A percentile compares a stretch with the other conserved stretches of the same genome.
Conservation (phyloP, 2,888 invertebrate genomes). For the Noctua pronuba region DNA sequence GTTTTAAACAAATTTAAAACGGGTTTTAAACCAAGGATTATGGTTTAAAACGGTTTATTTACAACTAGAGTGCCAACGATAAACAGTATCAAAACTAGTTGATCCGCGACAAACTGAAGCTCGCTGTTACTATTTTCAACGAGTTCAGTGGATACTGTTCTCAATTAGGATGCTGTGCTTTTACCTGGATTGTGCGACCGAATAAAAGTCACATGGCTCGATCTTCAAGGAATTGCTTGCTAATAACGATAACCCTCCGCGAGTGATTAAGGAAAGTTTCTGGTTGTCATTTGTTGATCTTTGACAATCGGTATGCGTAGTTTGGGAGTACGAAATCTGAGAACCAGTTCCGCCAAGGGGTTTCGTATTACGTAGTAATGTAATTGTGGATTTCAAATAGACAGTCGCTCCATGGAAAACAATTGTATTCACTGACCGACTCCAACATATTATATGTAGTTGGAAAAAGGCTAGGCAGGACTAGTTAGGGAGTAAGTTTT, state of each 20-base stretch:
- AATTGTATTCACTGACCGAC: not conserved
- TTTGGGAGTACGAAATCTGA: not conserved
- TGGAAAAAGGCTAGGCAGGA: not conserved
- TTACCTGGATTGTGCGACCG: not conserved
- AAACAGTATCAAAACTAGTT: conserved; percentile 43
- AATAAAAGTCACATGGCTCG: too few relatives aligned
- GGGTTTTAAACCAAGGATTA: too few relatives aligned
- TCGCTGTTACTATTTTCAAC: conserved; percentile 10
- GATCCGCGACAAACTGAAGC: conserved; percentile 1
- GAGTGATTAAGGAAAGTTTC: not conserved
- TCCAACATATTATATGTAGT: not conserved
- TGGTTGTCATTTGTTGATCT: not conserved
- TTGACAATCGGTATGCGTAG: not conserved
- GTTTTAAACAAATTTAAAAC: too few relatives aligned
- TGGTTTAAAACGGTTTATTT: too few relatives aligned
- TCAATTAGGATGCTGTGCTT: not conserved
- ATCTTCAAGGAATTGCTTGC: not conserved
- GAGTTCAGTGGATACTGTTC: not conserved
- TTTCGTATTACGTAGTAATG: not conserved
- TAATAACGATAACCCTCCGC: not conserved
- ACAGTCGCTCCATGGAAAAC: not conserved
- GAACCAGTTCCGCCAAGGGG: not conserved
- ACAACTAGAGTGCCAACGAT: not conserved
- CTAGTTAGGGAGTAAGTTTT: not conserved
- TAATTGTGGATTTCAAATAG: not conserved